Evolutionary conservation across 2,888 invertebrate genomes (phyloP), one percentile per base, ranked within the genome.

Genomic region (Frankliniella fusca): DNA sequence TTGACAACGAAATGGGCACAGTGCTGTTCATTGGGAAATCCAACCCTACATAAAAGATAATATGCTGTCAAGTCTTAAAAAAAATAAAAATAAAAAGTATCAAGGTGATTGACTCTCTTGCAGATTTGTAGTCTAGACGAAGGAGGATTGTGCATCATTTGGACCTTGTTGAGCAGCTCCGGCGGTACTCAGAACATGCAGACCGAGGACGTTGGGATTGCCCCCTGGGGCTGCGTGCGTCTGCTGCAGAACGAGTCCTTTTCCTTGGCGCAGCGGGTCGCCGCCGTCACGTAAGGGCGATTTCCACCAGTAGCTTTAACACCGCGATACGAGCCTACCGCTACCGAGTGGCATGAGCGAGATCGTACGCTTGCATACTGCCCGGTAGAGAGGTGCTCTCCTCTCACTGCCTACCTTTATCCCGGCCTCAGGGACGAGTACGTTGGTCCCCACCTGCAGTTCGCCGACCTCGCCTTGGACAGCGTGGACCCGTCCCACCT

Each of bases 91-190:
- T 18, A 11, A 65, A 2, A 65, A 12, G n/a, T 65, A 1, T 70
- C 70, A n/a, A 9, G 23, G 20, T 70, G 20, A 5, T 54, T 54
- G 54, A 15, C 20, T 20, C 54, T 20, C 81, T 85, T 86, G 11
- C 83, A 90, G 89, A 87, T 89, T 81, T 88, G 87, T 54, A 88
- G 89, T 8, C 84, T 90, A 0, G 89, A 89, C 54, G 89, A 89
- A 82, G 87, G 87, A 11, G 90, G 90, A 0, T 84, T 87, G 28
- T 83, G 89, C 5, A 86, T 88, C 9, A 85, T 89, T 81, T 90
- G 90, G 90, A 89, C 88, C 0, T 85, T 90, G 12, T 86, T 89
- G 61, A 83, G 84, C 50, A 82, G 50, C 23, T 49, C 49, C 12
- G 48, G 80, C 15, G 28, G 12, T n/a, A 27, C 5, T 2, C 38